Percentiles rank a stretch among this genome's conserved stretches.
Conservation (phyloP, 2,113 vertebrate species). For the Lethenteron reissneri region DNA sequence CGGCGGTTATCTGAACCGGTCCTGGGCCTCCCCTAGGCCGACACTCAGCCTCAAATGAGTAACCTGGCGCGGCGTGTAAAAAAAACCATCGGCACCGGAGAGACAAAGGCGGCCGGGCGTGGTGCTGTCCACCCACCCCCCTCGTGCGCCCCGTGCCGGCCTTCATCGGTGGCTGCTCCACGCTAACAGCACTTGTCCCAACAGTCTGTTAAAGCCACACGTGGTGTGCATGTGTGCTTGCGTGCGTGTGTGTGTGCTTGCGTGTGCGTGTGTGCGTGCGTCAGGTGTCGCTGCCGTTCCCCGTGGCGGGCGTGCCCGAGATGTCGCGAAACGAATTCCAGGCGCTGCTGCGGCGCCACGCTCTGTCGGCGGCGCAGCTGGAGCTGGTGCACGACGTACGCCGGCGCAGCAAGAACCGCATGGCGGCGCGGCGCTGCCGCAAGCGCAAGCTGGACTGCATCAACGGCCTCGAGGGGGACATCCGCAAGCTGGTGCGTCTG, state of each 20-base stretch:
- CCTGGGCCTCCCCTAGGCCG: too few species aligned
- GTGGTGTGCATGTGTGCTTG: background rate
- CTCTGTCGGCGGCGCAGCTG: conserved; percentile 86
- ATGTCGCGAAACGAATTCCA: conserved; percentile 99
- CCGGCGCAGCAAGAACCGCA: conserved; percentile 86
- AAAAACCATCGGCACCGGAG: too few species aligned
- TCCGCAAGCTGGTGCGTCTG: conserved; percentile 56
- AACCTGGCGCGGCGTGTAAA: too few species aligned
- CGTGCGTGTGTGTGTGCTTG: background rate
- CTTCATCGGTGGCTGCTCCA: too few species aligned
- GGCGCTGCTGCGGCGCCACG: conserved; percentile 99
- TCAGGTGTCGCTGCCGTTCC: conserved; percentile 96
- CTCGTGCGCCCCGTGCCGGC: too few species aligned
- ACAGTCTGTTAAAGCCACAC: too few species aligned
- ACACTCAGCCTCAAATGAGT: too few species aligned
- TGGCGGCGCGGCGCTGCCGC: conserved; percentile 92
- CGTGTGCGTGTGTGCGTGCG: background rate
- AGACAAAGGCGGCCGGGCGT: too few species aligned
- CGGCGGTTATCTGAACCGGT: too few species aligned
- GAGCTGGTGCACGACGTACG: conserved; percentile 93
- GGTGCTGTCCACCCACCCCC: too few species aligned
- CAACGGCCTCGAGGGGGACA: conserved; percentile 94
- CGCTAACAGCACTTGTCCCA: too few species aligned
- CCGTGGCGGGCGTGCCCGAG: conserved; percentile 98
- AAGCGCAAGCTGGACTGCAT: conserved; percentile 98